Evolutionary conservation across 2,797 vertebrate species (phyloP).

Genomic region (Protosalanx chinensis): DNA sequence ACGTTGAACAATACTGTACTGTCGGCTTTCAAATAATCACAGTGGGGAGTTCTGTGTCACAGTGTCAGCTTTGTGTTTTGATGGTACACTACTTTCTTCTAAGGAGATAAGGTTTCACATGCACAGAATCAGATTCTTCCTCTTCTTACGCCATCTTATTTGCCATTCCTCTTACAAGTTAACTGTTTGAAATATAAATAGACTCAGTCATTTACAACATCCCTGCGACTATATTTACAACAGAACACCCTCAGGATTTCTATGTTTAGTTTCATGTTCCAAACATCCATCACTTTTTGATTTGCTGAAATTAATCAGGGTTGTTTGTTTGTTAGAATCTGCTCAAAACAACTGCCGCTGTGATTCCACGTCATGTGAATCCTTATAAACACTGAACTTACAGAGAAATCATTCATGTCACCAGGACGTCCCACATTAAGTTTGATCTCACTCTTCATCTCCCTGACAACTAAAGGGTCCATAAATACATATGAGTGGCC

Average conservation of each 20-base stretch:
- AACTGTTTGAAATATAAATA: slow-evolving; percentile 1
- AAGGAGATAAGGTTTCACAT: slow-evolving; percentile 23
- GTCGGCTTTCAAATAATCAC: slow-evolving; percentile 33
- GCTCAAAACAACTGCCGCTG: not conserved
- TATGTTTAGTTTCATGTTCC: not conserved
- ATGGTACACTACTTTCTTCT: not conserved
- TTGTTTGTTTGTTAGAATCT: not conserved
- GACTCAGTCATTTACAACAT: not conserved
- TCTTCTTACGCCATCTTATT: slow-evolving; percentile 27
- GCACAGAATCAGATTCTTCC: slow-evolving; percentile 11
- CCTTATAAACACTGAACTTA: too few species aligned
- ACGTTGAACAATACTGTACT: slow-evolving; percentile 32
- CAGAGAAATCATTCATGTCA: not conserved
- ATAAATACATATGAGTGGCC: not conserved
- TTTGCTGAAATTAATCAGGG: not conserved
- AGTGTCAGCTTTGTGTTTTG: slow-evolving; percentile 19
- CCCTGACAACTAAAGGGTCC: not conserved
- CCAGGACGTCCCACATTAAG: not conserved
- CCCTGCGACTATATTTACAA: not conserved
- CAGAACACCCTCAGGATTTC: not conserved
- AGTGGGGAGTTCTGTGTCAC: slow-evolving; percentile 24
- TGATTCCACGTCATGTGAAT: too few species aligned
- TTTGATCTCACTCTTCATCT: slow-evolving; percentile 6
- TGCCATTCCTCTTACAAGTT: slow-evolving; percentile 16
- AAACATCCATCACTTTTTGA: not conserved